A percentile compares a stretch with the other conserved stretches of the same genome.
These are phyloP conservation scores for Euwallacea fornicatus DNA, from an alignment of 1,140 invertebrate species.

Conservation along the genomic window DNA sequence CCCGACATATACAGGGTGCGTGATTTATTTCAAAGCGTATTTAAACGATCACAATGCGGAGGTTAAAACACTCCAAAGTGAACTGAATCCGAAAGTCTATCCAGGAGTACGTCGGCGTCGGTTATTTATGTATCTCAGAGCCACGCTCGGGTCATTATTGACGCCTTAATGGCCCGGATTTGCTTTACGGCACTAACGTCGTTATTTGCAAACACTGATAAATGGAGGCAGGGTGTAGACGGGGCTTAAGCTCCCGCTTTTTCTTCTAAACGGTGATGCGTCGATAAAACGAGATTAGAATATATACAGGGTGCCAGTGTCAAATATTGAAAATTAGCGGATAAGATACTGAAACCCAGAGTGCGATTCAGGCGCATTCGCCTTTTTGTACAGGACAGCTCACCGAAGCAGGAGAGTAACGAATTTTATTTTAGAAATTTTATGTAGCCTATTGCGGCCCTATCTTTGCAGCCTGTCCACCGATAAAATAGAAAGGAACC, in stretches of 20 bases:
- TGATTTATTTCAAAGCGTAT: conserved; percentile 9
- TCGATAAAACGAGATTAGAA: background rate
- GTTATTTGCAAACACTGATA: conserved; percentile 54
- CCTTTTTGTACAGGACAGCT: no score
- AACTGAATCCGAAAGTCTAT: conserved; percentile 35
- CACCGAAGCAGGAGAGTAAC: no score
- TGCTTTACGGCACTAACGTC: conserved; percentile 48
- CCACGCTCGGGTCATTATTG: conserved; percentile 52
- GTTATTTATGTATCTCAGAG: conserved; percentile 54
- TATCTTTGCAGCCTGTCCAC: no score
- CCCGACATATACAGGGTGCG: conserved; percentile 10
- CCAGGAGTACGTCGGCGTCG: conserved; percentile 42
- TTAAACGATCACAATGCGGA: conserved; percentile 27
- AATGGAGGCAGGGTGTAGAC: conserved; percentile 41
- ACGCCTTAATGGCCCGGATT: conserved; percentile 53
- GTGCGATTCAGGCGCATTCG: no score
- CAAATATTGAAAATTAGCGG: no score
- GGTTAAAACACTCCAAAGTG: conserved; percentile 31
- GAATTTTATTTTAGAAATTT: no score
- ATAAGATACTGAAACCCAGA: no score
- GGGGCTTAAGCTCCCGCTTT: background rate
- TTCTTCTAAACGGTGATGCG: conserved; percentile 13
- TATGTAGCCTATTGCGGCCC: no score
- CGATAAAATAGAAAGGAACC: no score
- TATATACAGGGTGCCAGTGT: no score